A percentile compares a stretch with the other conserved stretches of the same genome.
Evolutionary conservation across 37 sponge, comb jelly and placozoan genomes (phyloP).

Genomic region (Haliclona indistincta): DNA sequence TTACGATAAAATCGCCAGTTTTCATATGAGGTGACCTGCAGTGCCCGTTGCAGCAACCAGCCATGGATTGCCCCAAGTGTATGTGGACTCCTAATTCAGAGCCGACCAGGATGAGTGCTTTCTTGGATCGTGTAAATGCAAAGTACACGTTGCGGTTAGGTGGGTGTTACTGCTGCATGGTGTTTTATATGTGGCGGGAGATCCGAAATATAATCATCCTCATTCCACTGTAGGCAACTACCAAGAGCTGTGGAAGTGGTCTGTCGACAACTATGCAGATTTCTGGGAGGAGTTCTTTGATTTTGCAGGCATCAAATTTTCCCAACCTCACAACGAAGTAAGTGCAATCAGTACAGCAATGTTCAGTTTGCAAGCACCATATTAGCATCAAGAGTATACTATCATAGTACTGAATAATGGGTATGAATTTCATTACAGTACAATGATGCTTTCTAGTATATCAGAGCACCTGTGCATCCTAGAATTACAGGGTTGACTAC

Average conservation of each 20-base stretch:
- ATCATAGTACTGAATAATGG: background rate
- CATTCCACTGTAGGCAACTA: constrained; percentile 59
- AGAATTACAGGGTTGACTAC: background rate
- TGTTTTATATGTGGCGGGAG: background rate
- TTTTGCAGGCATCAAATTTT: constrained; percentile 73
- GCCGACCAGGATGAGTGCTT: constrained; percentile 73
- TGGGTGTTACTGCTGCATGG: constrained; percentile 22
- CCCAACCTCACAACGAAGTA: constrained; percentile 77
- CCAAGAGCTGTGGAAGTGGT: constrained; percentile 90
- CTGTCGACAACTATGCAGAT: constrained; percentile 69
- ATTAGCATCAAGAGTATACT: background rate
- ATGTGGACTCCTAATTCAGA: constrained; percentile 76
- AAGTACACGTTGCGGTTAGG: constrained; percentile 47
- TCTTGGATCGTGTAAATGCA: constrained; percentile 68
- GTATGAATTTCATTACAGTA: background rate
- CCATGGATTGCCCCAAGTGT: constrained; percentile 34
- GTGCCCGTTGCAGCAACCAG: too few species aligned
- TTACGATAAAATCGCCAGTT: too few species aligned
- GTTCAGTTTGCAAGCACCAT: background rate
- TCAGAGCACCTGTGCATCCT: too few species aligned
- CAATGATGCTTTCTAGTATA: background rate
- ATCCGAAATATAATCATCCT: background rate
- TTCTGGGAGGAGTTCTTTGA: constrained; percentile 96
- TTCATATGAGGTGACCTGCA: too few species aligned
- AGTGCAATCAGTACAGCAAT: background rate